Evolutionary conservation across 2,888 invertebrate species (phyloP), one percentile per base, ranked within the genome.

Genomic region (Trimorus sp.): DNA sequence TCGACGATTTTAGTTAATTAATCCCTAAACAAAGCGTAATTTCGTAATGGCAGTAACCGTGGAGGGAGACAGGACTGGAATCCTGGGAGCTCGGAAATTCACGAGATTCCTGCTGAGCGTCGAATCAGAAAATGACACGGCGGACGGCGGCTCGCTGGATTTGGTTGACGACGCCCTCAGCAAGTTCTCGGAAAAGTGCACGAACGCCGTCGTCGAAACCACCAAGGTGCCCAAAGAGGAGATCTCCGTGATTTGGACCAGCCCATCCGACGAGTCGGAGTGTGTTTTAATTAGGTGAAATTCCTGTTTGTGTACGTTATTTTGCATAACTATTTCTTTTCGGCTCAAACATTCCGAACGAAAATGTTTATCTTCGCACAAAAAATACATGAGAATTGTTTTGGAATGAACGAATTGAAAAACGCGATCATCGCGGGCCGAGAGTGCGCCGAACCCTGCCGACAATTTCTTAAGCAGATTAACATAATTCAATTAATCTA

Each of bases 191-290:
- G 96, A 97, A 83, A 94, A 94, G 85, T 98, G 98, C 92, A 94
- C 96, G 37, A 97, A 97, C 90, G 96, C 98, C 0, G 94, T 98
- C 2, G 94, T 95, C 0, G 97, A 98, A 89, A 94, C 95, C 0
- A 96, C 96, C 82, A 95, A 95, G 87, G 93, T 95, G 70, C 94
- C 95, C 8, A 98, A 98, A 92, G 95, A 96, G 0, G 96, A 97
- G 89, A 94, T 98, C 8, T 96, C 96, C 89, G 96, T 97, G 82
- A 95, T 96, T 93, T 98, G 98, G 98, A 96, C 95, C 60, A 97
- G 98, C 12, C 98, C 98, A 0, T 94, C 95, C 12, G 92, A 95
- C 8, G 97, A 96, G 4, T 95, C 96, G 0, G 97, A 98, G 82
- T 98, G 98, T 90, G 95, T 98, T 48, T 94, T 96, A 38, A 95